Evolutionary conservation across 2,797 vertebrate species (phyloP).

Genomic region (Hybognathus amarus): DNA sequence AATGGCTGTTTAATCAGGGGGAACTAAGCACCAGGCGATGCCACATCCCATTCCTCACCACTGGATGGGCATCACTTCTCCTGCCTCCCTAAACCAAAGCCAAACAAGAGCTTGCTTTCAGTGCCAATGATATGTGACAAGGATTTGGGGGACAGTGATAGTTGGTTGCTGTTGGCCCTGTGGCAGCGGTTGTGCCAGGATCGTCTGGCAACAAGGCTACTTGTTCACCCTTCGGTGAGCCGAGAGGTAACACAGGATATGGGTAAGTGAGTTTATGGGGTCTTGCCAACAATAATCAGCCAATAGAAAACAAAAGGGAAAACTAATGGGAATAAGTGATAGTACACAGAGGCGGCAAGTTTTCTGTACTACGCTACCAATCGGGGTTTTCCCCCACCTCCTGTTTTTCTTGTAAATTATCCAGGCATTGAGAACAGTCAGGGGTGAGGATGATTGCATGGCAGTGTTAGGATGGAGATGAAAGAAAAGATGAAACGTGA

Average conservation of each 20-base stretch:
- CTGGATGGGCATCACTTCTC: slow-evolving; percentile 27
- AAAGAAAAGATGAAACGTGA: slow-evolving; percentile 81
- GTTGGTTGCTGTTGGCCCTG: slow-evolving; percentile 43
- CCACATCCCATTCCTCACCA: slow-evolving; percentile 19
- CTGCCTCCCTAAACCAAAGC: slow-evolving; percentile 60
- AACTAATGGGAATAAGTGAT: slow-evolving; percentile 43
- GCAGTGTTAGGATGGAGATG: slow-evolving; percentile 70
- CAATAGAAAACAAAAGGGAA: slow-evolving; percentile 41
- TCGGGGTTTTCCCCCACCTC: slow-evolving; percentile 33
- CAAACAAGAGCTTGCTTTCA: slow-evolving; percentile 55
- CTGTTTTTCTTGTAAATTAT: slow-evolving; percentile 72
- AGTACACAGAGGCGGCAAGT: slow-evolving; percentile 20
- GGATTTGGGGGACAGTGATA: slow-evolving; percentile 54
- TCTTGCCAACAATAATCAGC: slow-evolving; percentile 67
- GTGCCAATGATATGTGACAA: slow-evolving; percentile 62
- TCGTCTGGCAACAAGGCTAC: slow-evolving; percentile 55
- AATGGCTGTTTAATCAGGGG: slow-evolving; percentile 60
- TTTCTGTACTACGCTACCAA: slow-evolving; percentile 13
- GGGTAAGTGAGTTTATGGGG: slow-evolving; percentile 63
- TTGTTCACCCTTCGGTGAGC: slow-evolving; percentile 62
- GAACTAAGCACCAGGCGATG: slow-evolving; percentile 53
- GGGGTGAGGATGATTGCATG: slow-evolving; percentile 74
- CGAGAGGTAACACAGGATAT: slow-evolving; percentile 64
- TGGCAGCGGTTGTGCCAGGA: slow-evolving; percentile 58
- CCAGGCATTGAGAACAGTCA: slow-evolving; percentile 69